These are phyloP conservation scores for Bubo bubo DNA, from an alignment of 2,113 vertebrate species.

Conservation along the genomic window DNA sequence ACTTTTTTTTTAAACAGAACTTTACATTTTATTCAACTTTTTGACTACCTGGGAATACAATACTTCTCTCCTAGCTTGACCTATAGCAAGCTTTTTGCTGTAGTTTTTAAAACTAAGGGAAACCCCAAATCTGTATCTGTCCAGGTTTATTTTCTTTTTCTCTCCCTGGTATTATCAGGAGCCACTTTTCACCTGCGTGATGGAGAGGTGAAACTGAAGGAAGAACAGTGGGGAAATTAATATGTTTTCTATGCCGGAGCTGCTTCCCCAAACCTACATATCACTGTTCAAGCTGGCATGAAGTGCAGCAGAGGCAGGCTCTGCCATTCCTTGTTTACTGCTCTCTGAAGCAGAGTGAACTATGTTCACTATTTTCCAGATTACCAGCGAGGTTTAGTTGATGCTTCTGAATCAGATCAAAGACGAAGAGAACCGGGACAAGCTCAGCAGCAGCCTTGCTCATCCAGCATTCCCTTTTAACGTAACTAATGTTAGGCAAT, in stretches of 20 bases:
- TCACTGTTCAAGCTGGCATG: not conserved
- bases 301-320: not conserved
- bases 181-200: not conserved
- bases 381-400: not conserved
- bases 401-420: conserved; percentile 28
- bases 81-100: not conserved
- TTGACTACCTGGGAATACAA: not conserved
- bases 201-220: not conserved
- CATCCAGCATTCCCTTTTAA: conserved; percentile 33
- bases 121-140: not conserved
- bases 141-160: not conserved
- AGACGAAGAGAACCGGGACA: not conserved
- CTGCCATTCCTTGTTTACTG: not conserved
- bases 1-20: not conserved
- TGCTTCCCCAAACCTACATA: not conserved
- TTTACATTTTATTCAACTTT: not conserved
- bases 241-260: not conserved
- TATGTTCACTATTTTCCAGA: not conserved
- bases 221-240: not conserved
- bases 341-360: not conserved
- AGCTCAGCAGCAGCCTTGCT: conserved; percentile 15
- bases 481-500: accelerated
- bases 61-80: not conserved
- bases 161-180: not conserved
- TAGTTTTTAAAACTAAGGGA: not conserved